Evolutionary conservation across 1,140 invertebrate genomes (phyloP).

Genomic region (Drosophila rhopaloa): DNA sequence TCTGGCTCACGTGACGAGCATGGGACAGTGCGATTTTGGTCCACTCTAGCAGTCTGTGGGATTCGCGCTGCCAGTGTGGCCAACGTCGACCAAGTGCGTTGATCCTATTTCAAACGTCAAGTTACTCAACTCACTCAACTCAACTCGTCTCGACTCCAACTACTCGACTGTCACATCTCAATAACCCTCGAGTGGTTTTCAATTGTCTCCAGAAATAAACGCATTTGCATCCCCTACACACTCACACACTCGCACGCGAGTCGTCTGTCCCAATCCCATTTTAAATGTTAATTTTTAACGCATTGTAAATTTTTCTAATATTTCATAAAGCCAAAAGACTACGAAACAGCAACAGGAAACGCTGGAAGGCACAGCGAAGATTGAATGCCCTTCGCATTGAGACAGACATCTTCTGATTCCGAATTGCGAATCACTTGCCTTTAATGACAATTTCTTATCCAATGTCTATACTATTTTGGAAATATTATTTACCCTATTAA

Average conservation of each 20-base stretch:
- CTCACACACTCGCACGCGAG: conserved; percentile 17
- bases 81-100: conserved; percentile 36
- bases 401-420: too few species aligned
- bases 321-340: conserved; percentile 57
- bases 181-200: conserved; percentile 81
- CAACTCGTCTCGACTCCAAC: conserved; percentile 46
- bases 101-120: conserved; percentile 81
- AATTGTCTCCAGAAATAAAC: conserved; percentile 82
- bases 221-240: conserved; percentile 69
- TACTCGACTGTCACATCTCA: conserved; percentile 82
- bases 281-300: conserved; percentile 82
- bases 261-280: conserved; percentile 61
- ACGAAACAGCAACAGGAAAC: conserved; percentile 1
- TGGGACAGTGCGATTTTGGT: conserved; percentile 34
- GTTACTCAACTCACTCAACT: conserved; percentile 51
- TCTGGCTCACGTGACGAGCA: conserved; percentile 23
- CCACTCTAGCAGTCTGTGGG: background rate
- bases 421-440: too few species aligned
- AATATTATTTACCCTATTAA: too few species aligned
- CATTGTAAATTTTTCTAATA: conserved; percentile 76
- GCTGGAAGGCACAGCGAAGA: background rate
- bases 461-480: too few species aligned
- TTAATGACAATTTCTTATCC: too few species aligned
- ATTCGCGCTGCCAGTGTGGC: conserved; percentile 23
- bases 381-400: conserved; percentile 13